Base-by-base conservation (phyloP, 2,797 vertebrate species). In the Micrastur ruficollis region DNA sequence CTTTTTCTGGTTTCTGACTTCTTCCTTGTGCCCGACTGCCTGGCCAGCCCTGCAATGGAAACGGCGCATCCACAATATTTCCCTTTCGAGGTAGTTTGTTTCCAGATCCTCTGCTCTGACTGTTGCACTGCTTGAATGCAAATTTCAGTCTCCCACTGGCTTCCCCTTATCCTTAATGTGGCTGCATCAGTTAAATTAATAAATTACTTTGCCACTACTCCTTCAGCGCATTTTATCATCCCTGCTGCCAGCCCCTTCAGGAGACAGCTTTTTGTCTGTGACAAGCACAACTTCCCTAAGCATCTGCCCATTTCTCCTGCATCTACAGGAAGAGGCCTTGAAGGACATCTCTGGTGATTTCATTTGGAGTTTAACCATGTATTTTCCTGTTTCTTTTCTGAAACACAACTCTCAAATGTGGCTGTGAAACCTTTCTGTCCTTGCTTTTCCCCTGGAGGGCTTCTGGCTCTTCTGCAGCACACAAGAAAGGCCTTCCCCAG, bases 1-100 rank as follows among this genome's bases (percentile, higher is more conserved):
- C 55, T 72, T 71, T 56, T 65, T 75, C 82, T 93, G 53, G 81
- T 94, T 89, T 94, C 59, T 13, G n/a, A 46, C 32, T n/a, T 52
- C 11, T 46, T 78, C 11, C 52, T 86, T 66, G 59, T 0, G 3
- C 46, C 59, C 5, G 18, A 6, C 38, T 86, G 42, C 63, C 79
- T 67, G 59, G 65, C 59, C 59, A 23, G 59, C 34, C 56, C 31
- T 68, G 21, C 8, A 23, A 6, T 61, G 34, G 70, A 81, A 90
- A 23, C 3, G n/a, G 65, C 47, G 65, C 66, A 34, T 65, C 70
- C 87, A 5, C 9, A 5, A 7, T 49, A 23, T 86, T 91, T 55
- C 16, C 38, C 38, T 68, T 81, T 53, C 1, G 1, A 82, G 58
- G n/a, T 17, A 8, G 62, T 65, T 87, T 21, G 15, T 80, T 65